Evolutionary conservation across 2,888 invertebrate genomes (phyloP), one percentile per base, ranked within the genome.

Genomic region (Eurois occulta): DNA sequence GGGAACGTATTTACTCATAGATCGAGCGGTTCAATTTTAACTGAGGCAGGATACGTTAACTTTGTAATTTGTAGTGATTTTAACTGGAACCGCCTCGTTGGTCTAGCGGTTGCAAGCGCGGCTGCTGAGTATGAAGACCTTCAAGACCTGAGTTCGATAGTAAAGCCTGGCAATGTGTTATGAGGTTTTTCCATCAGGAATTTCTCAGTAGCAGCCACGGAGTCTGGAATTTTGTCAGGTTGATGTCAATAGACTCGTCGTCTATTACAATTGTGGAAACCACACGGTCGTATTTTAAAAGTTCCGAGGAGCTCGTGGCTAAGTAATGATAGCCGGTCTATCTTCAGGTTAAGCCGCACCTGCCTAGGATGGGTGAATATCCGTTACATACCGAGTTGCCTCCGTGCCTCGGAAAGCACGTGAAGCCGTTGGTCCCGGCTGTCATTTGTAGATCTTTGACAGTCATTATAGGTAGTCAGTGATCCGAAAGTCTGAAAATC

Each of bases 1-100:
- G 38, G 46, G 55, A 10, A 65, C 41, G 13, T 80, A 65, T 62
- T 55, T 80, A 65, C 35, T 55, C 35, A 21, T 35, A 46, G 5
- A 64, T 48, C n/a, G 46, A 35, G 8, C 43, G n/a, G 75, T 67
- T 67, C 28, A 16, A 2, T 16, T 38, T 21, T n/a, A 35, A 46
- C 24, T 0, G 28, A 16, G 1, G 11, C 11, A 11, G 28, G 21
- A 43, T n/a, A 2, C 4, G 21, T 35, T n/a, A 28, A 2, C 21
- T 48, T 62, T 10, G 8, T 16, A 60, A 21, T 32, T 32, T 18
- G 18, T 8, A 6, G 60, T 18, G 32, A 32, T 18, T 58, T 58
- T 28, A 58, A 58, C 10, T 52, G 52, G 24, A 11, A 10, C 3
- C 24, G 24, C 4, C n/a, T 55, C n/a, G 3, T n/a, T 28, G 55